Evolutionary conservation across 1,140 invertebrate genomes (phyloP), one percentile per base, ranked within the genome.

Genomic region (Plodia interpunctella): DNA sequence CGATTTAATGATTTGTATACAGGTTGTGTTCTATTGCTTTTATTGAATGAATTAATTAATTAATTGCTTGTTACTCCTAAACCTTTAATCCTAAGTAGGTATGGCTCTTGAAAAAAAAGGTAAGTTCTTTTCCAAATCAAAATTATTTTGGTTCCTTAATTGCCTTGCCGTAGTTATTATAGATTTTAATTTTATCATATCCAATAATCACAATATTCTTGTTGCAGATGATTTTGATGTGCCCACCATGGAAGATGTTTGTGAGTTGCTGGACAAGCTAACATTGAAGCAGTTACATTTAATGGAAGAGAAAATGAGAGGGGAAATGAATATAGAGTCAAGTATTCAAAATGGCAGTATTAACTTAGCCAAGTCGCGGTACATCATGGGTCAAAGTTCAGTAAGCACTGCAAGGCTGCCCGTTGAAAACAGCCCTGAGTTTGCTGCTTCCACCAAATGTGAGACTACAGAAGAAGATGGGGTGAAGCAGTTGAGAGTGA

Each of bases 281-380:
- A 72, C 91, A 13, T 63, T 95, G 20, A 88, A 88, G 55, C 91
- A 92, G 64, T 82, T 95, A 65, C 91, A 92, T 69, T 74, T 95
- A 35, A 94, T 94, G 76, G 92, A 95, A 72, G 90, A 95, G 71
- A 93, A 93, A 72, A 91, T 95, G 55, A 65, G 80, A 20, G 74
- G 87, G 32, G 94, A 93, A 78, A 32, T 94, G 5, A 91, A 93
- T 70, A 86, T 95, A 54, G 94, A 95, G 87, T 91, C 90, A 19
- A 83, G 86, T 35, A 90, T 94, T 53, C 91, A 92, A 56, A 90
- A 91, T 70, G 94, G 93, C 0, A 91, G 92, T 66, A 90, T 93
- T 17, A 91, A 94, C 74, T 73, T 96, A 13, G 94, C 94, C 0
- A 95, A 95, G 82, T 90, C 94, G 13, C 90, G 94, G 54, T 94